phyloP scores from a whole-genome alignment of 1,140 invertebrate species.

The Drosophila gunungcola region DNA sequence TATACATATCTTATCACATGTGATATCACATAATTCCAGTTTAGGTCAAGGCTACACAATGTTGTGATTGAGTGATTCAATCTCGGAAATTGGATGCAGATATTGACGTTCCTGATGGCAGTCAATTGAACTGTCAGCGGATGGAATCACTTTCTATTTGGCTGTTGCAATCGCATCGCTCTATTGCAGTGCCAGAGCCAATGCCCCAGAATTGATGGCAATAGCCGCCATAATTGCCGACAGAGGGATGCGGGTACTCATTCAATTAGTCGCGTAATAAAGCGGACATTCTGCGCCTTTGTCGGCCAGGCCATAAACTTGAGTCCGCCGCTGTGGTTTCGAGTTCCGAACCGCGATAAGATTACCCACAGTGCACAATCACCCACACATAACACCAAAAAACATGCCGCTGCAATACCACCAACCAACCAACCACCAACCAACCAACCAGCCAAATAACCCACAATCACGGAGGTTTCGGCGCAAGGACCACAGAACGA shows the following conservation, averaged over 20 bases:
- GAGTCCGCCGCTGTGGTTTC: conserved; percentile 43
- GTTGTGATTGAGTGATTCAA: conserved; percentile 36
- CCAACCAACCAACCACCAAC: background rate
- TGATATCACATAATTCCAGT: conserved; percentile 3
- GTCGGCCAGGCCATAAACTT: conserved; percentile 61
- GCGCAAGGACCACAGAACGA: conserved; percentile 5
- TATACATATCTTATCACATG: too few relatives aligned
- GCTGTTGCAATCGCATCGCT: conserved; percentile 64
- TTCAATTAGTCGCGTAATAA: conserved; percentile 75
- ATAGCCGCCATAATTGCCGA: conserved; percentile 49
- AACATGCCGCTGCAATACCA: conserved; percentile 43
- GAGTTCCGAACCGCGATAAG: conserved; percentile 43
- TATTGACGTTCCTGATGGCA: conserved; percentile 10
- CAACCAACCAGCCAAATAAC: background rate
- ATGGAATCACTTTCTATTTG: conserved; percentile 31
- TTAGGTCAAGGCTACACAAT: conserved; percentile 23
- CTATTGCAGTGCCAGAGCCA: conserved; percentile 51
- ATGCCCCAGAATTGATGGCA: conserved; percentile 63
- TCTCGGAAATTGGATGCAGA: conserved; percentile 9
- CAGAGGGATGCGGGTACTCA: conserved; percentile 31
- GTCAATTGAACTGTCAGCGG: conserved; percentile 45
- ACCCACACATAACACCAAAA: conserved; percentile 29
- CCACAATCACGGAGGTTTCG: conserved; percentile 20
- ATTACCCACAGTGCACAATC: conserved; percentile 54
- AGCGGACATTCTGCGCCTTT: conserved; percentile 56